Evolutionary conservation across 2,797 vertebrate genomes (phyloP), one percentile per base, ranked within the genome.

Genomic region (Spea hammondii): DNA sequence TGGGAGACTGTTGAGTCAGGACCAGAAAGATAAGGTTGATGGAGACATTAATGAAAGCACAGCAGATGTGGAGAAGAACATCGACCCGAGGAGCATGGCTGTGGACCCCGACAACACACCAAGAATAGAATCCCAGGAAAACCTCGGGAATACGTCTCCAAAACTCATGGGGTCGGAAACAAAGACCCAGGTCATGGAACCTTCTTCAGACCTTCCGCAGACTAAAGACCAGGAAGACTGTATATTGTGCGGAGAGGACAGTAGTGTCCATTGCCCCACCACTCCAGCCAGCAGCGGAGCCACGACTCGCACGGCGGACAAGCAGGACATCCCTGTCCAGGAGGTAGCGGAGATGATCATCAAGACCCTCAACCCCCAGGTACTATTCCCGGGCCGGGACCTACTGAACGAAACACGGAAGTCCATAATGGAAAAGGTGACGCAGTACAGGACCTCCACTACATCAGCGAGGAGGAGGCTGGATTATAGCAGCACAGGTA

Each of bases 1-100:
- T 76, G 90, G 92, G 65, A 93, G 95, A 17, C 79, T 96, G 57
- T 84, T 95, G 78, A 90, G 85, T 70, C 83, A 89, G 65, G 80
- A 88, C 6, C 13, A 72, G 44, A 51, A 64, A 8, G 74, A 67
- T 3, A 5, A n/a, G n/a, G 3, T 50, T 3, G 46, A 55, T 10
- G 46, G 45, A 46, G 47, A 12, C 10, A 11, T 47, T 4, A 68
- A 3, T 11, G 32, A 8, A 10, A 14, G 8, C 53, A 6, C 6
- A 51, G 5, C 49, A 11, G 51, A 49, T 7, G 9, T 57, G 13
- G 45, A 57, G 4, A 14, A 50, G 10, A 65, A 44, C 4, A 64
- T 65, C 2, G 57, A 55, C 0, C 45, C 59, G 3, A 9, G 11
- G 11, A 49, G 13, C 47, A 4, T 4, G 4, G 45, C 10, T 11